phyloP scores from a whole-genome alignment of 2,888 invertebrate species.

The Ochropleura leucogaster region DNA sequence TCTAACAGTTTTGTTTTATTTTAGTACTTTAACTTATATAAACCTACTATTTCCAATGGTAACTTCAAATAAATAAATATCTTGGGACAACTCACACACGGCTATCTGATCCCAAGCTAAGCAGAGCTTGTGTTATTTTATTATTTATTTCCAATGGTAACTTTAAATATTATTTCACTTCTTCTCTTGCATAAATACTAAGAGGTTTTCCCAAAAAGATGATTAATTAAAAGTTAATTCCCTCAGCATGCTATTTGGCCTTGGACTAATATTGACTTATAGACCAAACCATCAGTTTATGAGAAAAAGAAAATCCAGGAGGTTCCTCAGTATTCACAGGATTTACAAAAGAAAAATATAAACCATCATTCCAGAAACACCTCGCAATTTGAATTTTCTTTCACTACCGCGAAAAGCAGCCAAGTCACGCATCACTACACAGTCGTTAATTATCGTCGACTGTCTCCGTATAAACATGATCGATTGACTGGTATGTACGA shows the following conservation, averaged over 20 bases:
- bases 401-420: conserved; percentile 44
- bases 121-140: no score
- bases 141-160: neutral
- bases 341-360: neutral
- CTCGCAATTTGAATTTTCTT: conserved; percentile 58
- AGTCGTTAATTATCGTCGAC: conserved; percentile 78
- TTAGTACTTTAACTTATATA: neutral
- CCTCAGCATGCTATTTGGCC: neutral
- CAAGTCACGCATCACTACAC: conserved; percentile 59
- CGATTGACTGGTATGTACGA: conserved; percentile 77
- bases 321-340: neutral
- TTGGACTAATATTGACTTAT: neutral
- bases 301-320: neutral
- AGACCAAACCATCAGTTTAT: neutral
- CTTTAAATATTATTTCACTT: neutral
- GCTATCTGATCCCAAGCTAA: no score
- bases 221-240: neutral
- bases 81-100: no score
- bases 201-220: neutral
- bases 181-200: neutral
- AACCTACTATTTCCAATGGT: neutral
- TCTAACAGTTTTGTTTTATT: neutral
- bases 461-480: conserved; percentile 81
- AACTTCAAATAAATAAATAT: neutral
- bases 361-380: conserved; percentile 20